Evolutionary conservation across 2,888 invertebrate species (phyloP), one percentile per base, ranked within the genome.

Genomic region (Nebria salina): DNA sequence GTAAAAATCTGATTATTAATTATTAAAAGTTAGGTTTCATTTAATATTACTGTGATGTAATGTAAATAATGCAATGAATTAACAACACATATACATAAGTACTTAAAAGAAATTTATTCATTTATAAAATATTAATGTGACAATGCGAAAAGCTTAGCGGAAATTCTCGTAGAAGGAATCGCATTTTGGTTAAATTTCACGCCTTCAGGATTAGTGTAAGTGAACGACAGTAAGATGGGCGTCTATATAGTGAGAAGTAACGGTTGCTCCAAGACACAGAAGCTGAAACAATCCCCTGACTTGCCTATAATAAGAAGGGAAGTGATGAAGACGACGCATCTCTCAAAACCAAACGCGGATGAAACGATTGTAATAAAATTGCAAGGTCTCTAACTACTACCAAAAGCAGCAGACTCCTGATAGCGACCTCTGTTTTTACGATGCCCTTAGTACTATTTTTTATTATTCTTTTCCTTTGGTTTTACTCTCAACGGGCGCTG

Each of bases 391-490:
- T 85, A 86, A 85, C 86, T 86, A 85, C 85, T 85, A 85, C 73
- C 73, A 13, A 42, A 42, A 34, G 73, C 74, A 72, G 73, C 74
- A 72, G 73, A 73, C 34, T 73, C 65, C 79, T 85, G 86, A 86
- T 85, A 86, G 86, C 86, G 84, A 85, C 84, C 79, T 79, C 85
- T 83, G 85, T 84, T 87, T 54, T 87, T 86, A 87, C 84, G 86
- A 86, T 84, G 84, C 86, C 86, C 86, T 86, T 86, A 86, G 86
- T 79, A 66, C 79, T 86, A 85, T 84, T 84, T 86, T 87, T 87
- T 87, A 86, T 86, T 87, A 86, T 86, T 86, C 85, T 84, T 85
- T 85, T 85, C 84, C 85, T 85, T 54, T 85, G 86, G 85, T 86
- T 86, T 86, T 86, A 86, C 86, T 86, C 85, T 84, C 84, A 81